Evolutionary conservation across 2,888 invertebrate genomes (phyloP).

Genomic region (Melanostoma scalare): DNA sequence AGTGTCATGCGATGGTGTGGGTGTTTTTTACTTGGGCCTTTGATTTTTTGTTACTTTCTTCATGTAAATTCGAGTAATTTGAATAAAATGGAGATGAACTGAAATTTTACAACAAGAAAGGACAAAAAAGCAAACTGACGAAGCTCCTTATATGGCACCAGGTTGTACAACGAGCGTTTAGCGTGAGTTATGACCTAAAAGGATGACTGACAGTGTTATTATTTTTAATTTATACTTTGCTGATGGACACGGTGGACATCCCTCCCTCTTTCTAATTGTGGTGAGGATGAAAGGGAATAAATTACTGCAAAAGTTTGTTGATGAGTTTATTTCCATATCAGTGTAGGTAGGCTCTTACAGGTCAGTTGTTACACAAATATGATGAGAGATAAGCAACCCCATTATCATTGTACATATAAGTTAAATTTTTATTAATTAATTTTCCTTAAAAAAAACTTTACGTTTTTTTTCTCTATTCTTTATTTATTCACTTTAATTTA

Average conservation of each 20-base stretch:
- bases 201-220: conserved; percentile 15
- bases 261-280: neutral
- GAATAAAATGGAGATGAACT: conserved; percentile 57
- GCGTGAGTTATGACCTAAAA: conserved; percentile 43
- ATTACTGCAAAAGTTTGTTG: neutral
- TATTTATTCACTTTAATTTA: too few species aligned
- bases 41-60: conserved; percentile 24
- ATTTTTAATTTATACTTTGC: too few species aligned
- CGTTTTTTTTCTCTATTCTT: too few species aligned
- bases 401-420: too few species aligned
- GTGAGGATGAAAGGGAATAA: conserved; percentile 1
- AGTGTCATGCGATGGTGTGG: neutral
- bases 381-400: neutral
- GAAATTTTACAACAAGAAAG: conserved; percentile 9
- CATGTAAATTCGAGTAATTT: conserved; percentile 51
- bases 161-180: conserved; percentile 45
- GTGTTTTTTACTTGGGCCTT: conserved; percentile 17
- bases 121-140: conserved; percentile 1
- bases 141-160: neutral
- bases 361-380: neutral
- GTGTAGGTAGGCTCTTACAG: neutral
- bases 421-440: too few species aligned
- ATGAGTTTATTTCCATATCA: conserved; percentile 17
- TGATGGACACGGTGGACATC: too few species aligned
- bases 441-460: too few species aligned